phyloP scores from a whole-genome alignment of 2,888 invertebrate species.

The Lysandra coridon region DNA sequence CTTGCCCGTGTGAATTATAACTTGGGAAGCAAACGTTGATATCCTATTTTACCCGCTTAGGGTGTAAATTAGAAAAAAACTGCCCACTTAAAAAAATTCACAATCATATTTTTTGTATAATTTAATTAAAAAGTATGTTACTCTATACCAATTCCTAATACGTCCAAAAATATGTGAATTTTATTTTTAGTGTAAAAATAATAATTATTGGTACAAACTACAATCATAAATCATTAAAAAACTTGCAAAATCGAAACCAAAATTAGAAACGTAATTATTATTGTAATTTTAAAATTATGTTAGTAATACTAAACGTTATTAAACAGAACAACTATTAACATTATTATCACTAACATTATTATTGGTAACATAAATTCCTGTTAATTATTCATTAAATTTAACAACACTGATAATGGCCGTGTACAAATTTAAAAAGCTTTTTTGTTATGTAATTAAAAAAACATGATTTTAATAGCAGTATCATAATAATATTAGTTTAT shows the following conservation, averaged over 20 bases:
- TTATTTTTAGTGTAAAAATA: no score
- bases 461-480: background rate
- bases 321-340: slow-evolving; percentile 1
- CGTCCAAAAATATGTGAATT: no score
- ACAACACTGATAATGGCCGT: background rate
- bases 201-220: background rate
- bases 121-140: no score
- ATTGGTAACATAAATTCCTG: background rate
- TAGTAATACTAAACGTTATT: slow-evolving; percentile 17
- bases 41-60: no score
- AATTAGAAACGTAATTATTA: background rate
- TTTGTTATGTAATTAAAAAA: background rate
- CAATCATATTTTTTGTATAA: no score
- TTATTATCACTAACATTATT: slow-evolving; percentile 15
- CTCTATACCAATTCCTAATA: no score
- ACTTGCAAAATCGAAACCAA: background rate
- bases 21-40: no score
- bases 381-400: slow-evolving; percentile 27
- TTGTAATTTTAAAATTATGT: slow-evolving; percentile 5
- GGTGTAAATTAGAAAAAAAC: no score
- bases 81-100: no score
- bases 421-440: background rate
- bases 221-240: background rate
- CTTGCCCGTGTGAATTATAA: no score
- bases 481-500: slow-evolving; percentile 8